Evolutionary conservation across 1,140 invertebrate species (phyloP).

Genomic region (Sinonovacula constricta): DNA sequence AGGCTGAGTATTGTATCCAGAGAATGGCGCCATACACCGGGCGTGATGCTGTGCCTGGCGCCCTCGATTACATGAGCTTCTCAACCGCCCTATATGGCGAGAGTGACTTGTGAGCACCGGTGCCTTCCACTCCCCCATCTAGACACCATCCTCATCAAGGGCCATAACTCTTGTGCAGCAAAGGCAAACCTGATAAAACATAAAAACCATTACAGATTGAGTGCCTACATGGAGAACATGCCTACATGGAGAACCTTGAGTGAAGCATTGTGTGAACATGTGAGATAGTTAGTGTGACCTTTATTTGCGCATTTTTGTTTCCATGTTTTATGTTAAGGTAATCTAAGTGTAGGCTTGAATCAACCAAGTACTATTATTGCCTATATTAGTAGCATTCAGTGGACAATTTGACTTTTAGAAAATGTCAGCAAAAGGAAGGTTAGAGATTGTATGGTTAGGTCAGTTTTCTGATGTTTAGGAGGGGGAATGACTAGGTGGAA

Average conservation of each 20-base stretch:
- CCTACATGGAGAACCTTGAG: neutral
- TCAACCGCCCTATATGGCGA: constrained; percentile 99
- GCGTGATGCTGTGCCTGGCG: constrained; percentile 83
- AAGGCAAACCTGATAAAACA: no score
- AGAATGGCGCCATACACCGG: constrained; percentile 94
- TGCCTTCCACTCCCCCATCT: neutral
- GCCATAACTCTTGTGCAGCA: neutral
- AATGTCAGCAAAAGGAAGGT: neutral
- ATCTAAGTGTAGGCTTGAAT: no score
- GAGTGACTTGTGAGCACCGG: constrained; percentile 89
- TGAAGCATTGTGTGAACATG: neutral
- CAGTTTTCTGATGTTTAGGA: no score
- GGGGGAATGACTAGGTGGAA: no score
- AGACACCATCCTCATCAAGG: neutral
- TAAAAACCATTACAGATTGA: no score
- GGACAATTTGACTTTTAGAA: neutral
- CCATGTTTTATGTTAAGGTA: no score
- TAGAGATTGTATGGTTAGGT: no score
- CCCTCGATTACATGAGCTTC: constrained; percentile 99
- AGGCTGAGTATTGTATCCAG: constrained; percentile 99
- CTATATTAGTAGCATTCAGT: neutral
- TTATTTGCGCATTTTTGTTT: neutral
- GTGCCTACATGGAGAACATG: neutral
- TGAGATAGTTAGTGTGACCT: neutral
- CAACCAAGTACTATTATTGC: neutral